Evolutionary conservation across 2,888 invertebrate genomes (phyloP).

Genomic region (Leptura quadrifasciata): DNA sequence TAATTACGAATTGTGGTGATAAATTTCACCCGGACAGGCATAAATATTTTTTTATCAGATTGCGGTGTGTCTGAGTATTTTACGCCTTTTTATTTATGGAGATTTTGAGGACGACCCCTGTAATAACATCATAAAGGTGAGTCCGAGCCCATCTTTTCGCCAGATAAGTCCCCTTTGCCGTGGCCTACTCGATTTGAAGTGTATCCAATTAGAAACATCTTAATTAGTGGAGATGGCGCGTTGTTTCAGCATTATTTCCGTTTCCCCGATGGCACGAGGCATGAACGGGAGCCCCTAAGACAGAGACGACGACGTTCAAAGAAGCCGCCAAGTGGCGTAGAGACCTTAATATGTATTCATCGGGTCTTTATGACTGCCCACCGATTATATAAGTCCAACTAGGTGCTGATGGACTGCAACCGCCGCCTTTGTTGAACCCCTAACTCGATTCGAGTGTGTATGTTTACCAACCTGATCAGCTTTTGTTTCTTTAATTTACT

Average conservation of each 20-base stretch:
- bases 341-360: slow-evolving; percentile 54
- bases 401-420: slow-evolving; percentile 63
- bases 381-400: slow-evolving; percentile 65
- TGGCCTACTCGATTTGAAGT: slow-evolving; percentile 22
- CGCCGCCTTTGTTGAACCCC: slow-evolving; percentile 48
- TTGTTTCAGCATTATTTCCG: slow-evolving; percentile 32
- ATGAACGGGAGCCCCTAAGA: slow-evolving; percentile 1
- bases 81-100: slow-evolving; percentile 35
- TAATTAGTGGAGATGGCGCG: slow-evolving; percentile 36
- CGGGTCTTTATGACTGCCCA: slow-evolving; percentile 66
- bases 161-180: slow-evolving; percentile 16
- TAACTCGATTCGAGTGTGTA: slow-evolving; percentile 15
- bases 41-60: slow-evolving; percentile 34
- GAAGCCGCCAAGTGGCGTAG: slow-evolving; percentile 21
- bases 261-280: slow-evolving; percentile 32
- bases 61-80: slow-evolving; percentile 23
- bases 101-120: slow-evolving; percentile 21
- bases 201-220: slow-evolving; percentile 43
- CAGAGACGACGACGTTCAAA: slow-evolving; percentile 24
- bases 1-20: slow-evolving; percentile 10
- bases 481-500: slow-evolving; percentile 17
- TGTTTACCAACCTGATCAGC: slow-evolving; percentile 23
- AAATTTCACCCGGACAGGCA: slow-evolving; percentile 7
- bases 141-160: slow-evolving; percentile 3
- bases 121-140: slow-evolving; percentile 26